Conservation (phyloP, 1,140 invertebrate genomes). For the Metopolophium dirhodum region DNA sequence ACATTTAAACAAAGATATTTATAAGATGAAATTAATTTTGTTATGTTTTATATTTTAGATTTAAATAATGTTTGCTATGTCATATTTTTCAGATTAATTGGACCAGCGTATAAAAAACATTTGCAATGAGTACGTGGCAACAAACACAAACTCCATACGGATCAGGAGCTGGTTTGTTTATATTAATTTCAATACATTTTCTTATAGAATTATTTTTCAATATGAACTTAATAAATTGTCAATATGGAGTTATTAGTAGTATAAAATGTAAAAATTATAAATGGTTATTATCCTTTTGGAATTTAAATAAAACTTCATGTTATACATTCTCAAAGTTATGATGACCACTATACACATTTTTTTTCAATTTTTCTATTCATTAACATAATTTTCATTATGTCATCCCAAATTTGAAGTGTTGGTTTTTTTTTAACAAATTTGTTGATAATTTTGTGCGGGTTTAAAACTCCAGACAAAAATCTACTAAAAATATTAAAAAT, state of each 20-base stretch:
- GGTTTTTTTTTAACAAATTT: too few species aligned
- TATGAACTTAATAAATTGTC: neutral
- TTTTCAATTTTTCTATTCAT: too few species aligned
- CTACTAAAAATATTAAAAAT: too few species aligned
- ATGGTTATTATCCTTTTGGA: neutral
- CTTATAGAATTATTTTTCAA: neutral
- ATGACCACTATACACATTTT: neutral
- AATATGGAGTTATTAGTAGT: neutral
- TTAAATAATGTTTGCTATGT: neutral
- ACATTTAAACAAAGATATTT: too few species aligned
- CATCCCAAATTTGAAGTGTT: neutral
- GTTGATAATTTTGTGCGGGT: too few species aligned
- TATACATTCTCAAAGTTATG: neutral
- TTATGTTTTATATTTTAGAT: neutral
- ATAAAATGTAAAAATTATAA: too few species aligned
- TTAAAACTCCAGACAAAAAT: too few species aligned
- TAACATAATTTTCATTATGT: neutral
- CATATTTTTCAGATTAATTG: constrained; percentile 4
- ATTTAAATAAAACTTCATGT: neutral
- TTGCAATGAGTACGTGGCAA: constrained; percentile 50
- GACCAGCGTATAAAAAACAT: neutral
- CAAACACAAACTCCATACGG: constrained; percentile 49
- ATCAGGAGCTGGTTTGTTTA: constrained; percentile 38
- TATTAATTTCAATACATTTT: neutral
- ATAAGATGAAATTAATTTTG: too few species aligned